Evolutionary conservation across 2,113 vertebrate species (phyloP).

Genomic region (Malaclemys terrapin): DNA sequence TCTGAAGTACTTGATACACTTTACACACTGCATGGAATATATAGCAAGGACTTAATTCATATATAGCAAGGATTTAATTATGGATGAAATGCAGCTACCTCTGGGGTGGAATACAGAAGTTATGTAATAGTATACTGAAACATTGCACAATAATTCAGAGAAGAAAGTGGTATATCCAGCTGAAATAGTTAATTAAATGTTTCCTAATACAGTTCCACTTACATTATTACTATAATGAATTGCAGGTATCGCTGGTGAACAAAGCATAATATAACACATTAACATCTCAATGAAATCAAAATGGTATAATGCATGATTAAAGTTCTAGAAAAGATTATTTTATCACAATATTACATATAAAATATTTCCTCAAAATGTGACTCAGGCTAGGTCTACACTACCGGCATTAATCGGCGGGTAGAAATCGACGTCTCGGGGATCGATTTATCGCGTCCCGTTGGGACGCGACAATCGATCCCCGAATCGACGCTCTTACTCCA

Average conservation of each 20-base stretch:
- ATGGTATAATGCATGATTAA: background rate
- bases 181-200: background rate
- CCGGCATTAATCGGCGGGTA: too few species aligned
- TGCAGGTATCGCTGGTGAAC: background rate
- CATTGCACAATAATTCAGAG: background rate
- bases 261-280: background rate
- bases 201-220: background rate
- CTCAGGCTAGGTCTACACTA: too few species aligned
- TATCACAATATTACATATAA: background rate
- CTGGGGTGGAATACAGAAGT: background rate
- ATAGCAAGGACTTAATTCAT: background rate
- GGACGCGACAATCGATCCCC: too few species aligned
- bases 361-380: background rate
- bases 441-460: too few species aligned
- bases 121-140: background rate
- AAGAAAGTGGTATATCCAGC: background rate
- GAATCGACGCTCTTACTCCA: too few species aligned
- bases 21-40: background rate
- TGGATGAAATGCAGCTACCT: background rate
- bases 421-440: too few species aligned
- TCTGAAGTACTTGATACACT: background rate
- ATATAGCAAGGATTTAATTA: background rate
- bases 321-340: background rate
- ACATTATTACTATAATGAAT: background rate
- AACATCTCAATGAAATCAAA: background rate